Evolutionary conservation across 2,888 invertebrate genomes (phyloP), one percentile per base, ranked within the genome.

Genomic region (Eupithecia dodoneata): DNA sequence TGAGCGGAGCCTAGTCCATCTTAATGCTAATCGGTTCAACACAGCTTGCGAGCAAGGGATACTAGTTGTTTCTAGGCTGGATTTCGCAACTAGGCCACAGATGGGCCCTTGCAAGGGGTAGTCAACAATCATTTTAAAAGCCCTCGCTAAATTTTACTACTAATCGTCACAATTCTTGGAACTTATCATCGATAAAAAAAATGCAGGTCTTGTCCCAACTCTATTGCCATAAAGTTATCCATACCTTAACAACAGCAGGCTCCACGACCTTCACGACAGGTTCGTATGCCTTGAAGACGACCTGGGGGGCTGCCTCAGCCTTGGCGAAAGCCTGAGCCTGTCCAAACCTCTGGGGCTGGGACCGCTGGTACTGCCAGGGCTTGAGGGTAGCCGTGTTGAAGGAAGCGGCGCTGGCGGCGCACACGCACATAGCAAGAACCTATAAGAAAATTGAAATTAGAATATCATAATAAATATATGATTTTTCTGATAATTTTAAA

Each of bases 401-500:
- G 12, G 80, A 72, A 15, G 81, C 82, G 52, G 84, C 83, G 77
- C 75, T 83, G 9, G 83, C 83, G 45, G 82, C 83, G 78, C 81
- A 81, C 70, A 83, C 83, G 81, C 80, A 83, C 59, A 84, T 76
- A 70, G 82, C 83, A 63, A 84, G 81, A 73, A 84, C 80, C 82
- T 83, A 41, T 7, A 15, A 41, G 41, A 5, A 52, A 13, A 65
- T 44, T 18, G 6, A 52, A 65, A 30, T 15, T n/a, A 52, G 2
- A 55, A n/a, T 3, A 0, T 18, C 30, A 30, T 30, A 30, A 30
- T 30, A 30, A 30, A 30, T 30, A 1, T 30, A 45, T 71, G 47
- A n/a, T 63, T 45, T 52, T 72, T n/a, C 18, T 52, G 45, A 63
- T 3, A 42, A n/a, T 7, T 44, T 59, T 55, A 47, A 41, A 30